Percentiles rank a stretch among this genome's conserved stretches.
These are phyloP conservation scores for Eupristina koningsbergeri DNA, from an alignment of 1,140 invertebrate species.

Conservation along the genomic window DNA sequence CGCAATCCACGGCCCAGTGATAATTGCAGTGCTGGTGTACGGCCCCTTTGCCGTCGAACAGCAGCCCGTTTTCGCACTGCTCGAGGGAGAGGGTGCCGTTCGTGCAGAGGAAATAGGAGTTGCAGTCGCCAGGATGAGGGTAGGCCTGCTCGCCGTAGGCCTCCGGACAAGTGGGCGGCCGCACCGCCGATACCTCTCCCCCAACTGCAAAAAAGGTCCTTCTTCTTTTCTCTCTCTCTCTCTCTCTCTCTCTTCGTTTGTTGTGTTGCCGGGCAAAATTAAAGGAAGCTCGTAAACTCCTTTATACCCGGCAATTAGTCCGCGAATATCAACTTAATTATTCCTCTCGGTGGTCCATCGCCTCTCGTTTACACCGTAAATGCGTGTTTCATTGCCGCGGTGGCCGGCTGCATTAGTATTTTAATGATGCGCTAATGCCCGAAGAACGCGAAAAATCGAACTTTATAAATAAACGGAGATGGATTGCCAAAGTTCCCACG, in stretches of 20 bases:
- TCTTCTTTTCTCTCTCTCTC: neutral
- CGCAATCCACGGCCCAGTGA: slow-evolving; percentile 92
- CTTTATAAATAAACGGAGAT: neutral
- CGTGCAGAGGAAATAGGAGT: slow-evolving; percentile 91
- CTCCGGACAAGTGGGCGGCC: slow-evolving; percentile 78
- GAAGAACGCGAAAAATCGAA: too few species aligned
- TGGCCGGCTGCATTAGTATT: neutral
- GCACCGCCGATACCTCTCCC: neutral
- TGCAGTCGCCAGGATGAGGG: slow-evolving; percentile 87
- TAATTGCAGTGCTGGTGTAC: slow-evolving; percentile 95
- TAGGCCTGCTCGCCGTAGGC: slow-evolving; percentile 83
- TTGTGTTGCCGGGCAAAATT: too few species aligned
- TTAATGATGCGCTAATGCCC: neutral
- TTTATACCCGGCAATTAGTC: too few species aligned
- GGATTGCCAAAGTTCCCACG: neutral
- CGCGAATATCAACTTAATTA: too few species aligned
- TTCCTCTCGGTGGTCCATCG: too few species aligned
- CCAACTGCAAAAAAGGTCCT: neutral
- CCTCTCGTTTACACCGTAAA: neutral
- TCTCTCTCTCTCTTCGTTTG: neutral
- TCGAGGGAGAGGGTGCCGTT: slow-evolving; percentile 92
- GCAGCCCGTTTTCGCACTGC: slow-evolving; percentile 91
- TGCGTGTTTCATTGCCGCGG: neutral
- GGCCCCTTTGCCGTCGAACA: slow-evolving; percentile 90
- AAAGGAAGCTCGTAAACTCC: neutral